A percentile compares a stretch with the other conserved stretches of the same genome.
These are phyloP conservation scores for Sylvicapra grimmia DNA, from an alignment of 2,113 vertebrate species.

Conservation along the genomic window DNA sequence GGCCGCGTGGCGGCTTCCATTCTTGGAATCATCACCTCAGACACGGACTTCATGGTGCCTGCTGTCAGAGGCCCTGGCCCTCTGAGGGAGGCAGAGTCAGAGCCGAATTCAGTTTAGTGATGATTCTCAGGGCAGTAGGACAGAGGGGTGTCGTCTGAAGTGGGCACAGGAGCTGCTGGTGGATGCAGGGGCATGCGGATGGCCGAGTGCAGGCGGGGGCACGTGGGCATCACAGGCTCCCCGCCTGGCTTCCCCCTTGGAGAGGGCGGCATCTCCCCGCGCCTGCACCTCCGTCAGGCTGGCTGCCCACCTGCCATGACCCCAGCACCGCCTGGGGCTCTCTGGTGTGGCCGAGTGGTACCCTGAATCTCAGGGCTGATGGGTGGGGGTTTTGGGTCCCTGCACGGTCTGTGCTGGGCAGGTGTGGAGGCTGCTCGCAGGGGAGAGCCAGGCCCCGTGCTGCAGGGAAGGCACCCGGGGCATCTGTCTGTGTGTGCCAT, in stretches of 20 bases:
- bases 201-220: background rate
- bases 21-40: background rate
- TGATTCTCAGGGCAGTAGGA: background rate
- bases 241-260: background rate
- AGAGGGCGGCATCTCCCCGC: background rate
- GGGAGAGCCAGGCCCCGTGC: background rate
- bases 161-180: background rate
- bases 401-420: background rate
- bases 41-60: background rate
- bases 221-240: rapidly evolving
- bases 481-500: background rate
- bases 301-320: background rate
- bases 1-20: background rate
- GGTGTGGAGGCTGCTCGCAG: background rate
- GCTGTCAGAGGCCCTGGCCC: background rate
- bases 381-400: background rate
- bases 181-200: background rate
- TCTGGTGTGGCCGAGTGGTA: background rate
- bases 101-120: background rate
- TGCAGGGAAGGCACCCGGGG: background rate
- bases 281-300: background rate
- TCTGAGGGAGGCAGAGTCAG: background rate
- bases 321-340: rapidly evolving
- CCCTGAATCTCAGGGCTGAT: background rate
- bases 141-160: background rate